Base-by-base conservation (phyloP, 2,113 vertebrate species). In the Syrrhaptes paradoxus region DNA sequence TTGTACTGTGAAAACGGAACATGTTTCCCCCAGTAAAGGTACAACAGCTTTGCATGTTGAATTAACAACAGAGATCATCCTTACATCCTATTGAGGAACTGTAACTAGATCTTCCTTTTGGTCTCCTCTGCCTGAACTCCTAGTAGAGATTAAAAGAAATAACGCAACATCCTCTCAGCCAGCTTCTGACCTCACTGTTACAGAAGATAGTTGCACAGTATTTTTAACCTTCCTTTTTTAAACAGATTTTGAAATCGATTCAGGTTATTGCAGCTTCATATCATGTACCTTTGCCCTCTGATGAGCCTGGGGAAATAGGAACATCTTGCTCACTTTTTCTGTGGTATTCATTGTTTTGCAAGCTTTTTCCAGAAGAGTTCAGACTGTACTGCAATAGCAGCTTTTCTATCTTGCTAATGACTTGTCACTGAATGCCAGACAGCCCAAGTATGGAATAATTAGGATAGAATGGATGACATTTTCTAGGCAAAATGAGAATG, bases 371-470 rank as follows among this genome's bases (percentile, higher is more conserved):
- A 81, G 55, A 55, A 20, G 22, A 72, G 55, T 70, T 89, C 75
- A 74, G 79, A 71, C 55, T 28, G 19, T 21, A 9, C 32, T 59
- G 87, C 63, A 85, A 66, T 32, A 55, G 55, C 63, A 83, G 82
- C 61, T 83, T 80, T 84, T 91, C 85, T 90, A 0, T 85, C 67
- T 91, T 80, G 36, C 51, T 90, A 83, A 91, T 21, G 72, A 55
- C 78, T 93, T 87, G 85, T 80, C 8, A 2, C 71, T 76, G 92
- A 92, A 87, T 34, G 59, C 71, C 82, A 95, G 72, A 88, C 58
- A 29, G 82, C 22, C 71, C 90, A 95, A 85, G 88, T 59, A 83
- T 71, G 71, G 79, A 90, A 67, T 80, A 95, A 87, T 79, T 59
- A 91, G 51, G 72, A 36, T 45, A 85, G 38, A 85, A 63, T 16